phyloP scores from a whole-genome alignment of 2,888 invertebrate species.

The Athalia circularis region DNA sequence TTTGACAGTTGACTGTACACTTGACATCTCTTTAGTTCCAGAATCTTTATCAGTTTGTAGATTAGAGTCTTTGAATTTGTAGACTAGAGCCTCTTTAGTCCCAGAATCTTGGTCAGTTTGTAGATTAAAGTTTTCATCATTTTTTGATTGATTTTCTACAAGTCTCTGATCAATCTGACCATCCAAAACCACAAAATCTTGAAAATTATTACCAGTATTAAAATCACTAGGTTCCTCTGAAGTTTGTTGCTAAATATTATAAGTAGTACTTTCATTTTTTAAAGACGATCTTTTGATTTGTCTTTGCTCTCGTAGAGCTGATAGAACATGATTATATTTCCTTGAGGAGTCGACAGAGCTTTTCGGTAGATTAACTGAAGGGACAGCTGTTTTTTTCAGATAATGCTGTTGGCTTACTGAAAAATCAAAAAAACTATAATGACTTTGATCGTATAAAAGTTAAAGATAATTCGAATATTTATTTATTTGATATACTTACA shows the following conservation, averaged over 20 bases:
- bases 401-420: constrained; percentile 22
- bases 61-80: constrained; percentile 57
- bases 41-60: constrained; percentile 17
- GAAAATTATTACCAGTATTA: constrained; percentile 12
- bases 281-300: constrained; percentile 41
- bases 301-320: constrained; percentile 43
- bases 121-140: constrained; percentile 69
- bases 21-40: constrained; percentile 50
- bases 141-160: constrained; percentile 64
- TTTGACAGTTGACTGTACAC: constrained; percentile 9
- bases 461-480: constrained; percentile 7
- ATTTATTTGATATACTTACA: constrained; percentile 36
- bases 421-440: constrained; percentile 22
- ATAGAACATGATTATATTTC: constrained; percentile 30
- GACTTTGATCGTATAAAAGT: background rate
- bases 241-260: background rate
- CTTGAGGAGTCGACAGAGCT: constrained; percentile 10
- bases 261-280: constrained; percentile 39
- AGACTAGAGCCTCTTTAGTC: constrained; percentile 47
- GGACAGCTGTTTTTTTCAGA: constrained; percentile 22
- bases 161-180: constrained; percentile 20
- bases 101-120: constrained; percentile 7
- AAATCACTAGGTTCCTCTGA: constrained; percentile 15
- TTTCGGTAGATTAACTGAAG: constrained; percentile 12
- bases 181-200: constrained; percentile 34